phyloP scores from a whole-genome alignment of 1,140 invertebrate species.

The Aphelinus atriplicis region DNA sequence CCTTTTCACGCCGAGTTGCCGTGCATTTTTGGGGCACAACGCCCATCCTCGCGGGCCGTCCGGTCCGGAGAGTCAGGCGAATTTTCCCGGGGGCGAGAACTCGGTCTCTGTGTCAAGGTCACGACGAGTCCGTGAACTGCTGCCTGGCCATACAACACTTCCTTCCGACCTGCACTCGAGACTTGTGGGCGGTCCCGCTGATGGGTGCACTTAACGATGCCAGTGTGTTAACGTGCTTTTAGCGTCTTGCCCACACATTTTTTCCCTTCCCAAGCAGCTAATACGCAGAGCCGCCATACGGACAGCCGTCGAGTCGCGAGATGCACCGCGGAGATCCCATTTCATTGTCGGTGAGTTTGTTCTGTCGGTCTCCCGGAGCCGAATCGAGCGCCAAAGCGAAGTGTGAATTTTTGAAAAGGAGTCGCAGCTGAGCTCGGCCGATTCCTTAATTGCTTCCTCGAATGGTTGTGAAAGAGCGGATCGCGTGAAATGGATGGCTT shows the following conservation, averaged over 20 bases:
- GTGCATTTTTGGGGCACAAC: conserved; percentile 15
- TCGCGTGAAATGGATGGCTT: too few relatives aligned
- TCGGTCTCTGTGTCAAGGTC: conserved; percentile 36
- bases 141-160: not conserved
- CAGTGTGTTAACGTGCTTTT: not conserved
- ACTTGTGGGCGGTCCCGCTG: not conserved
- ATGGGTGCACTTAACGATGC: conserved; percentile 12
- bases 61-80: not conserved
- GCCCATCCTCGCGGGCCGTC: not conserved
- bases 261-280: not conserved
- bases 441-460: too few relatives aligned
- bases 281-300: too few relatives aligned
- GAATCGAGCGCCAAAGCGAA: too few relatives aligned
- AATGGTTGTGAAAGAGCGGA: too few relatives aligned
- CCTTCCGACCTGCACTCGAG: conserved; percentile 10
- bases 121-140: too few relatives aligned
- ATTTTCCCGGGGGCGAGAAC: conserved; percentile 31
- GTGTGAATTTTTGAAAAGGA: too few relatives aligned
- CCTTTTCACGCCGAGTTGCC: not conserved
- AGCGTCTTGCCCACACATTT: not conserved
- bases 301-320: too few relatives aligned
- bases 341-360: too few relatives aligned
- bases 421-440: too few relatives aligned
- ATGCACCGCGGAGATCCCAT: too few relatives aligned
- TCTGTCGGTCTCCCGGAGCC: too few relatives aligned